Conservation (phyloP, 2,888 invertebrate species). For the Aphodius granarius region DNA sequence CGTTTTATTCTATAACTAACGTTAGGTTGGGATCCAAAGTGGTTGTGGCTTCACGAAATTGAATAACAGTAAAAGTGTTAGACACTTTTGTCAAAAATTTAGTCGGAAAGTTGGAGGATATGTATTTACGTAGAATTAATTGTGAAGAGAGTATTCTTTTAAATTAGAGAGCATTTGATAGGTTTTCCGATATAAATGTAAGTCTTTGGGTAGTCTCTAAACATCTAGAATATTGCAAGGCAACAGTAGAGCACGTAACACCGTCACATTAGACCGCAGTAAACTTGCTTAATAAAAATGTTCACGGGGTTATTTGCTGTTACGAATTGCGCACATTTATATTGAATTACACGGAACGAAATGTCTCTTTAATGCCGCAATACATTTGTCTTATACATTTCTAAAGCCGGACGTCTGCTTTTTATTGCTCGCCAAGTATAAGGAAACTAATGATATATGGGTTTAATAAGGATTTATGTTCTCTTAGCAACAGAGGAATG, state of each 20-base stretch:
- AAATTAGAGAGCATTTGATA: too few relatives aligned
- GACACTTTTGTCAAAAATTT: too few relatives aligned
- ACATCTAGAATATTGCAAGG: neutral
- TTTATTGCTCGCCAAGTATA: constrained; percentile 1
- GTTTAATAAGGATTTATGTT: constrained; percentile 14
- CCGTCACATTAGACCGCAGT: neutral
- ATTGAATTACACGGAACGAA: neutral
- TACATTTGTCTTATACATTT: constrained; percentile 15
- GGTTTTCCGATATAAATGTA: too few relatives aligned
- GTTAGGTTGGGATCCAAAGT: too few relatives aligned
- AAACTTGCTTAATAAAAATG: neutral
- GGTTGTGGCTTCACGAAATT: too few relatives aligned
- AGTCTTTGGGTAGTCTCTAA: too few relatives aligned
- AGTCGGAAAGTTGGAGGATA: too few relatives aligned
- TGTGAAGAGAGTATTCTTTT: too few relatives aligned
- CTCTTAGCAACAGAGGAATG: constrained; percentile 10
- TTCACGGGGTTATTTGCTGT: neutral
- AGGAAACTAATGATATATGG: constrained; percentile 11
- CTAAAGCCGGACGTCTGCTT: constrained; percentile 6
- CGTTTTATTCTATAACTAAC: too few relatives aligned
- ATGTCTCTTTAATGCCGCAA: neutral
- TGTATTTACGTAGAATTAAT: too few relatives aligned
- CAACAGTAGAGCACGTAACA: neutral
- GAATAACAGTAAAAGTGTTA: too few relatives aligned
- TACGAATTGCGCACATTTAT: neutral